Percentiles rank a stretch among this genome's conserved stretches.
phyloP scores from a whole-genome alignment of 1,140 invertebrate genomes.

The Ruditapes philippinarum region DNA sequence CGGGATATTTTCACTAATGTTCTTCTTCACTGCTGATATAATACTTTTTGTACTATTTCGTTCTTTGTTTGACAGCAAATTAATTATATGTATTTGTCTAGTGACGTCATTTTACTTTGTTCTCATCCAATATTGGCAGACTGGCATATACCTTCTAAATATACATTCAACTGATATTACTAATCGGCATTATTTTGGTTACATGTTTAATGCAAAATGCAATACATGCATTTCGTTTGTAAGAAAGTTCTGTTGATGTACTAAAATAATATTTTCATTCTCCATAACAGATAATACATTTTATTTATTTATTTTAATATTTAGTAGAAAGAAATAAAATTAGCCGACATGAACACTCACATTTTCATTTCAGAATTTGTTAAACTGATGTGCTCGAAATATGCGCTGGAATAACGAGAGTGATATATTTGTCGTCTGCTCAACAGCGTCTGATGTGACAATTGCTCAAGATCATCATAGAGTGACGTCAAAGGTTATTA shows the following conservation, averaged over 20 bases:
- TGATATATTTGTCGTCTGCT: not conserved
- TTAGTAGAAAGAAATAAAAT: not conserved
- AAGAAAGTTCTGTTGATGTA: not conserved
- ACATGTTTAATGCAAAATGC: not conserved
- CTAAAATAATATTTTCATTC: not conserved
- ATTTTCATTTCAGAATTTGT: conserved; percentile 74
- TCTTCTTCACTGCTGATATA: too few relatives aligned
- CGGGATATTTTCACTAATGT: too few relatives aligned
- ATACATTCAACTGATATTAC: too few relatives aligned
- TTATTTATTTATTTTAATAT: not conserved
- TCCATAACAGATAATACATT: not conserved
- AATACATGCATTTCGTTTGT: not conserved
- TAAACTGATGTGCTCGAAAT: conserved; percentile 75
- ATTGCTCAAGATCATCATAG: conserved; percentile 5
- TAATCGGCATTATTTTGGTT: too few relatives aligned
- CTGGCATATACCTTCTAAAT: too few relatives aligned
- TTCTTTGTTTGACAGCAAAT: too few relatives aligned
- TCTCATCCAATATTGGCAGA: too few relatives aligned
- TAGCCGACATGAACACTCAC: not conserved
- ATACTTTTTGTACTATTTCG: too few relatives aligned
- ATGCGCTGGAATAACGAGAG: conserved; percentile 66
- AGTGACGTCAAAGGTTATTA: too few relatives aligned
- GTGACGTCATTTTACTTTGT: too few relatives aligned
- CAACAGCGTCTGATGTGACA: not conserved
- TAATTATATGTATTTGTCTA: too few relatives aligned